Base-by-base conservation (phyloP, 1,140 invertebrate genomes). In the Drosophila nigrodunni region DNA sequence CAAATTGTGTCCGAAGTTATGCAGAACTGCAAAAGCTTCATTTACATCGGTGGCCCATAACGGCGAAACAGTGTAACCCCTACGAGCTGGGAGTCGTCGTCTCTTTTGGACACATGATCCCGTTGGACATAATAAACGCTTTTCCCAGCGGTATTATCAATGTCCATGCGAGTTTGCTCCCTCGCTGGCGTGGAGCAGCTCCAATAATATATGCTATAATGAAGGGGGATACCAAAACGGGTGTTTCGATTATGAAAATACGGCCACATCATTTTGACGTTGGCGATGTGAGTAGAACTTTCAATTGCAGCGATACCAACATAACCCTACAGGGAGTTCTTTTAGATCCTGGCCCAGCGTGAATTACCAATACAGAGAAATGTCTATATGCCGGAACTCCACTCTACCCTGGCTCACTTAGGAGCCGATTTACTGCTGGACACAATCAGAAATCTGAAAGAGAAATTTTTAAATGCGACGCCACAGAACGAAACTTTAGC, bases 121-220 rank as follows among this genome's bases (percentile, higher is more conserved):
- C 96, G 4, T 81, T 93, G 62, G 61, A 91, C 11, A 92, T 96
- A 2, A 96, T 96, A 34, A 91, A 94, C 47, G 91, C 93, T 34
- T 96, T 96, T 92, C 94, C 95, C 41, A 77, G 95, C 94, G 98
- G 98, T 11, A 97, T 98, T 93, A 93, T 98, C 43, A 98, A 98
- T 94, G 95, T 99, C 1, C 98, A 99, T 93, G 97, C 95, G 9
- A 98, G 97, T 93, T 91, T 99, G 37, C 92, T 99, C 77, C 98
- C 98, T 30, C 94, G 96, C 72, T 99, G 97, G 97, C 93, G 98
- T 92, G 98, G 98, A 37, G 97, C 98, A 47, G 91, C 91, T 3
- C 91, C 91, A 1, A 92, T 92, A 9, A 92, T 92, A n/a, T 89
- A 92, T 57, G 77, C 92, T 1, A 93, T 98, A 60, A 94, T 97